Base-by-base conservation (phyloP, 1,140 invertebrate genomes). In the Drosophila carrolli region DNA sequence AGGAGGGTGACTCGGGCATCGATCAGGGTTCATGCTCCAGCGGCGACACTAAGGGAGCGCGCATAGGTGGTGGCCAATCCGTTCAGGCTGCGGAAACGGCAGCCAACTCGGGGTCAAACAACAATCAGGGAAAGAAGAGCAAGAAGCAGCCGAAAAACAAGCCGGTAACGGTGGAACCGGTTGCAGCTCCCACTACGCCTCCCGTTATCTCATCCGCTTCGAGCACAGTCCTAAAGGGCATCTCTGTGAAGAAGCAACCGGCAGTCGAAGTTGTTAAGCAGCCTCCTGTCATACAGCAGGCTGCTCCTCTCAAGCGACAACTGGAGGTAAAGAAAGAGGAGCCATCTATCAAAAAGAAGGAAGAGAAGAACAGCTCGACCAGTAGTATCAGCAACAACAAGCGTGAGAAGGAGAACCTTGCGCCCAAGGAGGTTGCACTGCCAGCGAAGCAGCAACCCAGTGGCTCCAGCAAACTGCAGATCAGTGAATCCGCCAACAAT, bases 1-100 rank as follows among this genome's bases (percentile, higher is more conserved):
- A 97, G 85, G 96, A 97, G 91, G 96, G 96, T 46, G 96, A 97
- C 92, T 97, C 96, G 79, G 97, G 97, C 61, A 97, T 97, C 70
- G 97, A 97, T 93, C 94, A 96, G 93, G 97, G 96, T 1, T 97
- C 96, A 51, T 97, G 96, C 91, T 96, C 96, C 41, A 96, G 96
- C 57, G 96, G 95, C 56, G 96, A 97, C 79, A 95, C 96, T 75
- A 91, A 91, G 44, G 60, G 81, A 7, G 93, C 53, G 0, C 60
- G 60, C 6, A 2, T 62, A 11, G 10, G 19, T 54, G 41, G 46
- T 94, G 94, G 58, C 93, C 94, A 44, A 27, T 37, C 79, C 60
- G 50, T 51, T 8, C 53, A 50, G 11, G 40, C 61, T 7, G 47
- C 56, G n/a, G 53, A 41, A 7, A 11, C 50, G 0, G 7, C 40